Base-by-base conservation (phyloP, 2,888 invertebrate species). In the Epinotia nisella region DNA sequence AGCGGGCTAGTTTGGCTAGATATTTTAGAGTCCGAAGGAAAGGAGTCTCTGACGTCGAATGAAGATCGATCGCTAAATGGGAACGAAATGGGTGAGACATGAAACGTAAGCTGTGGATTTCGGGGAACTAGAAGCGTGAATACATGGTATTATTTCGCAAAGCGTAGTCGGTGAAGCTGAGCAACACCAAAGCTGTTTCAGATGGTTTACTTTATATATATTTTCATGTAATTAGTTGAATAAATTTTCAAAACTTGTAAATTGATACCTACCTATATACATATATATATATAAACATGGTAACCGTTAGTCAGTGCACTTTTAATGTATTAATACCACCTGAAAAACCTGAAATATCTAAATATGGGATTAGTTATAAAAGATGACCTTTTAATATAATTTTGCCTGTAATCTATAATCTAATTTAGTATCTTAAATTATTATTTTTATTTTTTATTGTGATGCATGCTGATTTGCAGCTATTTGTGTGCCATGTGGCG, bases 61-160 rank as follows among this genome's bases (percentile, higher is more conserved):
- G 61, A 64, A 68, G 68, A 68, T 72, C 68, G 72, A 72, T 72
- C 68, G 62, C 49, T 11, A 56, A 67, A 72, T 62, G 60, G 62
- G 68, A 58, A 62, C 49, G 56, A 19, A 72, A 68, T 51, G 67
- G 71, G 56, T 56, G 71, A 56, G 61, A 67, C 35, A 62, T 51
- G 68, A 62, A 58, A 39, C 64, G 58, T 51, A 65, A 71, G 56
- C 45, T 29, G 49, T 49, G 58, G 64, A 58, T 58, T 64, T 55
- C 19, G 10, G 53, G 7, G 53, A 51, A 15, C 15, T 19, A 39
- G 35, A 17, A 15, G 45, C 21, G 51, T 53, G 17, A 53, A 53
- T 5, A 39, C 39, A 13, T 53, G 65, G 15, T 29, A 35, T 45
- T 70, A 64, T 70, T 64, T 64, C 19, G 49, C 3, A 64, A 58